Evolutionary conservation across 2,888 invertebrate genomes (phyloP).

Genomic region (Pristionchus exspectatus): DNA sequence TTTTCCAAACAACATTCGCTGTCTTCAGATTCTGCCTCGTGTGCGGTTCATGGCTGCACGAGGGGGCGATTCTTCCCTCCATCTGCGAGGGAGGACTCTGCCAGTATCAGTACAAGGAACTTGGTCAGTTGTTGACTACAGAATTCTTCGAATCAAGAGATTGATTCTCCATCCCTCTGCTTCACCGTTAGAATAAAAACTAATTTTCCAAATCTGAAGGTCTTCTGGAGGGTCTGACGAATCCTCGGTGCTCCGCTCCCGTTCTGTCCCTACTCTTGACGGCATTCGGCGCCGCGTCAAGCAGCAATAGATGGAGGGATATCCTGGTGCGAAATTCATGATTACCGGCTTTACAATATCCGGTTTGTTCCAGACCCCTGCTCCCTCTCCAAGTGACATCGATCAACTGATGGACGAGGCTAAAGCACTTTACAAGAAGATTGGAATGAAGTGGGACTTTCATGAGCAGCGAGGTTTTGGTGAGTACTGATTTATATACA

Average conservation of each 20-base stretch:
- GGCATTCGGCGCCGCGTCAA: not conserved
- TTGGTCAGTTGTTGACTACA: not conserved
- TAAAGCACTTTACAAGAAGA: not conserved
- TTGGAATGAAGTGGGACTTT: not conserved
- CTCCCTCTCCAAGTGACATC: not conserved
- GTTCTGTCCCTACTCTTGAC: conserved; percentile 31
- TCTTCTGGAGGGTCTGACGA: conserved; percentile 27
- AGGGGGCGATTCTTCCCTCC: not conserved
- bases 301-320: not conserved
- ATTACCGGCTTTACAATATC: not conserved
- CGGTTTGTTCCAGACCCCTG: not conserved
- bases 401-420: not conserved
- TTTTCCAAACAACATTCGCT: not conserved
- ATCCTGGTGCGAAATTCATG: not conserved
- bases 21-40: conserved; percentile 9
- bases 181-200: not conserved
- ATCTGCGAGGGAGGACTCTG: conserved; percentile 19
- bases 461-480: not conserved
- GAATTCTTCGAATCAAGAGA: too few species aligned
- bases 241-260: conserved; percentile 6
- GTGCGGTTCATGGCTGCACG: not conserved
- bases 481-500: not conserved
- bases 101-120: conserved; percentile 32
- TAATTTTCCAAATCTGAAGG: not conserved
- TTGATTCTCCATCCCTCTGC: not conserved